Percentiles rank a stretch among this genome's conserved stretches.
Evolutionary conservation across 2,888 invertebrate species (phyloP).

Genomic region (Pseudococcus viburni): DNA sequence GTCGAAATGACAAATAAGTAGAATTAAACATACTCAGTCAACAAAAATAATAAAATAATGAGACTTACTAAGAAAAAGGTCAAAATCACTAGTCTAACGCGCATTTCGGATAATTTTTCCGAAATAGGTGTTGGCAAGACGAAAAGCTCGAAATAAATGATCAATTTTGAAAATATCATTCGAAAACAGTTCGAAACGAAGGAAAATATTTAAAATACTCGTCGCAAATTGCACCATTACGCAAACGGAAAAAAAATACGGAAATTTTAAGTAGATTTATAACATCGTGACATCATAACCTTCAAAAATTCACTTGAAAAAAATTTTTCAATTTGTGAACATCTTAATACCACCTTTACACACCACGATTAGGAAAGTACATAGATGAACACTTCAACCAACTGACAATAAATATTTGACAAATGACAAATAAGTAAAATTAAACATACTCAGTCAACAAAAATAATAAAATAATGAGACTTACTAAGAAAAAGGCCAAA

Average conservation of each 20-base stretch:
- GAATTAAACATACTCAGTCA: neutral
- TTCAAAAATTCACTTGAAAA: too few species aligned
- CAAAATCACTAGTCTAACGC: neutral
- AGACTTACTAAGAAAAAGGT: constrained; percentile 1
- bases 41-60: neutral
- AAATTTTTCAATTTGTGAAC: neutral
- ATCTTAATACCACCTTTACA: neutral
- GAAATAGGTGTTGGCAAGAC: neutral
- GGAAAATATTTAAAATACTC: too few species aligned
- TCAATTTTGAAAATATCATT: neutral
- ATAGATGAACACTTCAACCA: neutral
- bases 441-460: neutral
- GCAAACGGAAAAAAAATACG: too few species aligned
- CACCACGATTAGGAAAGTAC: neutral
- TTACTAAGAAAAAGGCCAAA: constrained; percentile 5
- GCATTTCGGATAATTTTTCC: neutral
- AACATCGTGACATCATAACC: too few species aligned
- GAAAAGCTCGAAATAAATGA: neutral
- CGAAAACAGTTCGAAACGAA: too few species aligned
- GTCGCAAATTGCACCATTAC: too few species aligned
- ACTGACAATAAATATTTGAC: neutral
- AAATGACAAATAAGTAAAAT: neutral
- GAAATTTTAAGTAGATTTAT: too few species aligned
- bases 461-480: neutral
- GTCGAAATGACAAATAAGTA: neutral